These are phyloP conservation scores for Otocyon megalotis DNA, from an alignment of 2,113 vertebrate species.

Conservation along the genomic window DNA sequence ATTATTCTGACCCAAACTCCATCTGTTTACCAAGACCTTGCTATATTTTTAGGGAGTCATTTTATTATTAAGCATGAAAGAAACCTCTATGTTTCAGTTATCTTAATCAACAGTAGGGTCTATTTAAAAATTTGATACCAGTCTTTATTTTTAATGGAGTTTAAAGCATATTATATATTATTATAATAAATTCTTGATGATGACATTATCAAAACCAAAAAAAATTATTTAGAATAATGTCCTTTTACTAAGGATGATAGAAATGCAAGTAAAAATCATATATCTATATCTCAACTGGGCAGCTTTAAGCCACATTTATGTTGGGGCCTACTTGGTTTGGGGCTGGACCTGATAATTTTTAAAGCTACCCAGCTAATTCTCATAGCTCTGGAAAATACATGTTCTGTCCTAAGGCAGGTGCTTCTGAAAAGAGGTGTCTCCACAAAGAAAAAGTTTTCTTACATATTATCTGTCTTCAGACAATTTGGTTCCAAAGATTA, in stretches of 20 bases:
- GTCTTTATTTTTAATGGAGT: conserved; percentile 35
- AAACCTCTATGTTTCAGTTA: not conserved
- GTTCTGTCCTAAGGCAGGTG: not conserved
- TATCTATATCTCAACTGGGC: not conserved
- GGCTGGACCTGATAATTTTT: not conserved
- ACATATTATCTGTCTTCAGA: not conserved
- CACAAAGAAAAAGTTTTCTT: not conserved
- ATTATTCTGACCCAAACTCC: conserved; percentile 59
- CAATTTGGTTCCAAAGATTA: not conserved
- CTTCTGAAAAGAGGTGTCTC: not conserved
- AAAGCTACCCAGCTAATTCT: conserved; percentile 44
- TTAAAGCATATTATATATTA: not conserved
- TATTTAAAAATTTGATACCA: not conserved
- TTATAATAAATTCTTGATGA: conserved; percentile 33
- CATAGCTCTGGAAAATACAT: conserved; percentile 15
- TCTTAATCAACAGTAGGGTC: not conserved
- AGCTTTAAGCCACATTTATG: not conserved
- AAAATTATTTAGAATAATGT: conserved; percentile 5
- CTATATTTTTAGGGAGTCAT: conserved; percentile 12
- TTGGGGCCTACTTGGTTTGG: not conserved
- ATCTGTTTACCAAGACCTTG: conserved; percentile 23
- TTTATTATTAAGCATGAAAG: conserved; percentile 57
- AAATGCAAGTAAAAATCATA: not conserved
- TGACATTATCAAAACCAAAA: not conserved
- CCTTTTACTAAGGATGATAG: conserved; percentile 21